Evolutionary conservation across 2,888 invertebrate species (phyloP), one percentile per base, ranked within the genome.

Genomic region (Myopa testacea): DNA sequence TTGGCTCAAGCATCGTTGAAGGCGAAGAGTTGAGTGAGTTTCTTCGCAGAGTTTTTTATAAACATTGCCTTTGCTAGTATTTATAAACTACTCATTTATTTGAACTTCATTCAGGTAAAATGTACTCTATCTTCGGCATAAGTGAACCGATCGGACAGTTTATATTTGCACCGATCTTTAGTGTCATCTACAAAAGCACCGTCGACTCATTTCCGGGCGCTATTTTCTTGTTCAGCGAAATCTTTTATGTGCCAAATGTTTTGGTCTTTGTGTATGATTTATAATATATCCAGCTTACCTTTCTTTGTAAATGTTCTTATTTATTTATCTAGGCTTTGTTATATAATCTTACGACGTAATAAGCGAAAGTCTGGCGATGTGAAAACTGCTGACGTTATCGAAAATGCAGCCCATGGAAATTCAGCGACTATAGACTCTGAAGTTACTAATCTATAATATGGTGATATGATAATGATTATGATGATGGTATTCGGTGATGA

Each of bases 121-220:
- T 87, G 87, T 87, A 86, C 75, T 84, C 87, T 4, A 86, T 89
- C 8, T 86, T 89, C 70, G 88, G 89, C n/a, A 86, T 89, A 10
- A 86, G 87, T 34, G 89, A 89, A 71, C 89, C 88, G 1, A 84
- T 89, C 71, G 87, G 84, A 5, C 85, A 87, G 75, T 87, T 89
- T 70, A 85, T 89, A 6, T 89, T 89, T 70, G 87, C 89, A 26
- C 85, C 87, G 38, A 81, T 90, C n/a, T 89, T 86, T 74, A 88
- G 88, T 79, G 81, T 82, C 12, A 84, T 90, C 12, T 90, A 90
- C 77, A 81, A 84, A 14, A 81, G 80, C 16, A 86, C 87, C 0
- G 83, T 89, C 4, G 86, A 87, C n/a, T 78, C 81, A 7, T 89
- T 89, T 79, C 87, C 88, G 1, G 89, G 90, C 1, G 89, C 89